Base-by-base conservation (phyloP, 2,113 vertebrate species). In the Pygoscelis adeliae region DNA sequence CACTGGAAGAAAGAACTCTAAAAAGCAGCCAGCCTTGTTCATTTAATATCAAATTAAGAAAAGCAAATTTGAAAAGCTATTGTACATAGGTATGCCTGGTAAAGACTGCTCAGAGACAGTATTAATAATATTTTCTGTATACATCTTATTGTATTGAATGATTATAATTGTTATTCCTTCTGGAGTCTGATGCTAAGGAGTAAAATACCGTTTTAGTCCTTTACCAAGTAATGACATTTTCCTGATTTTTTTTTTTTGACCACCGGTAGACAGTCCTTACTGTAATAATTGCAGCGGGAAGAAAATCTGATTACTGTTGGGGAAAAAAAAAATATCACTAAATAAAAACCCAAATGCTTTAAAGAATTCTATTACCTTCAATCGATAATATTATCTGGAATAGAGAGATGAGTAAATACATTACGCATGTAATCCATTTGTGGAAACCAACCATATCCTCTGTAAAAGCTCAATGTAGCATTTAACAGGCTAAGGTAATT, bases 281-380 rank as follows among this genome's bases (percentile, higher is more conserved):
- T 77, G 25, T 47, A 83, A 86, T n/a, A 96, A 86, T 34, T 65
- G 42, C 58, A 77, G 8, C 10, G 20, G 18, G 5, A 40, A 63
- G 26, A 70, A 88, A 90, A 93, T 59, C 53, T 62, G 36, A 90
- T 94, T 89, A 66, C 21, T 55, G 40, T 10, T 44, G 26, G 56
- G 3, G 38, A 40, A 15, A 42, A 42, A 46, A 13, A 56, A 83
- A 89, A 86, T 89, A 67, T 4, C 27, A 65, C 63, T 73, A 92
- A 86, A 86, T 80, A 92, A 93, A 93, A 66, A 0, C 17, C 5
- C 19, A 73, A 94, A 94, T 81, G 92, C 63, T 92, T 92, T 83
- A 58, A 92, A 89, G 55, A 97, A 95, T 95, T 94, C 23, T 92
- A 93, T 96, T 96, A 93, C 46, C 63, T 86, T 19, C 9, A 92